Conservation (phyloP, 2,888 invertebrate species). For the Nycteola revayana region DNA sequence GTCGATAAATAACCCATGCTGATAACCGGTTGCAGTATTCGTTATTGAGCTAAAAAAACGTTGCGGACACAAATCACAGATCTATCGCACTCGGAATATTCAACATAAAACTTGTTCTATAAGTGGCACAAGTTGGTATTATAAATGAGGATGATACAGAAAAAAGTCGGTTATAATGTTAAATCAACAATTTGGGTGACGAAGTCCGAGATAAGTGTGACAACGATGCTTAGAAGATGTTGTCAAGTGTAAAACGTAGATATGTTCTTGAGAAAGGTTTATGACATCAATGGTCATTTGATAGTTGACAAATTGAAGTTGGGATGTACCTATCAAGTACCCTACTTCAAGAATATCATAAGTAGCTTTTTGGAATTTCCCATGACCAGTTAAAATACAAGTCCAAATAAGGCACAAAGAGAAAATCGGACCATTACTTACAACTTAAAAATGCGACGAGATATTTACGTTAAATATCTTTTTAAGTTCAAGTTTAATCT, state of each 20-base stretch:
- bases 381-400: too few species aligned
- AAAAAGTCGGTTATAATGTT: constrained; percentile 53
- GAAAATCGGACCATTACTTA: too few species aligned
- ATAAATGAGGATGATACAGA: constrained; percentile 46
- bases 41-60: constrained; percentile 41
- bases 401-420: too few species aligned
- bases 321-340: too few species aligned
- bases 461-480: too few species aligned
- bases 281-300: too few species aligned
- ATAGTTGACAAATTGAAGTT: too few species aligned
- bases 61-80: constrained; percentile 45
- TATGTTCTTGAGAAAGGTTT: constrained; percentile 14
- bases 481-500: too few species aligned
- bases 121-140: constrained; percentile 45
- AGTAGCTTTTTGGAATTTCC: too few species aligned
- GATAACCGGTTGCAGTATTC: constrained; percentile 41
- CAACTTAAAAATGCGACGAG: too few species aligned
- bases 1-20: constrained; percentile 43
- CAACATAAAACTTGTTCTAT: constrained; percentile 36
- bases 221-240: constrained; percentile 21
- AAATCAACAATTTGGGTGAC: constrained; percentile 32
- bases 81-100: constrained; percentile 21
- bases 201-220: constrained; percentile 26
- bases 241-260: constrained; percentile 17
- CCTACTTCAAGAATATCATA: too few species aligned